Base-by-base conservation (phyloP, 2,888 invertebrate genomes). In the Incurvaria masculella region DNA sequence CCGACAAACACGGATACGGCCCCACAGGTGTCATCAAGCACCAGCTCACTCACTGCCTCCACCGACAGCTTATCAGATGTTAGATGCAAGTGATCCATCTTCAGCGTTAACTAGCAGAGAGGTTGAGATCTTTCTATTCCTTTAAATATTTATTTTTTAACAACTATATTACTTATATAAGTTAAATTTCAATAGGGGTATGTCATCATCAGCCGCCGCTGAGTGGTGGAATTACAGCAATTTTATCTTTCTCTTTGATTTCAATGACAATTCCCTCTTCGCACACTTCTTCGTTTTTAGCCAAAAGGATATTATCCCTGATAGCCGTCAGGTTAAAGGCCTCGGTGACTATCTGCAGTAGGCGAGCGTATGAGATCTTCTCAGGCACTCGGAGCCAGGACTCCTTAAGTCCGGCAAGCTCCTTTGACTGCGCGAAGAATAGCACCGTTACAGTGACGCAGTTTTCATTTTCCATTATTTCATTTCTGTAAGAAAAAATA, bases 151-250 rank as follows among this genome's bases (percentile, higher is more conserved):
- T 39, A 20, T 40, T 49, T 49, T 48, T 19, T 16, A 23, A 42
- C 45, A 21, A 16, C 41, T 44, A 21, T 18, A 47, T 49, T 38
- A 41, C 17, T 20, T 38, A 42, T 16, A 44, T 50, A 23, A n/a
- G 21, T 26, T 16, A 38, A 19, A 16, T 19, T 38, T 26, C n/a
- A 27, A 44, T 42, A 27, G n/a, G n/a, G n/a, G n/a, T n/a, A n/a
- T n/a, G 42, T 39, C 14, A 40, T 23, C 48, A 48, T 76, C 83
- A 90, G 59, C 97, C 97, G 59, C 96, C 96, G 72, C 96, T 96
- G 45, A 97, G 79, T 0, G 97, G 97, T 46, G 97, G 97, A 62
- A 97, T 96, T 14, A 97, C 82, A 52, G 96, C 97, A 52, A 97
- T 81, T 67, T 87, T 89, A 78, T 96, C 95, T 52, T 83, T 85